Base-by-base conservation (phyloP, 1,140 invertebrate species). In the Adelges cooleyi region DNA sequence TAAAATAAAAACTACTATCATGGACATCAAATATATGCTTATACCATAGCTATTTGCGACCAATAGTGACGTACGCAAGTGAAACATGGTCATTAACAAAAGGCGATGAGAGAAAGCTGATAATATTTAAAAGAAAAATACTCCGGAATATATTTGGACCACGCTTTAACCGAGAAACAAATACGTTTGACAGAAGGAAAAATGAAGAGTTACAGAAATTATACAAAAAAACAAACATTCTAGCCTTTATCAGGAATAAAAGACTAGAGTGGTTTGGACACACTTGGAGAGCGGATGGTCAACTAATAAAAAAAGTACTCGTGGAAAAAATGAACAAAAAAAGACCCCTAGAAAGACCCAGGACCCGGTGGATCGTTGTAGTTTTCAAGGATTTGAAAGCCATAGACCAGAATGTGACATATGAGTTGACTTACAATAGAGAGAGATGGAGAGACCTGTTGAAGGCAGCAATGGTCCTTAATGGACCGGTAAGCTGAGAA, bases 191-290 rank as follows among this genome's bases (percentile, higher is more conserved):
- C 25, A 27, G 49, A 33, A 10, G 3, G 29, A 51, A 51, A 33
- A 51, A 33, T 51, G 0, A 33, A 18, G 49, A 33, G 8, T 10
- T 51, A 65, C 25, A 46, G 10, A 46, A 46, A 15, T 13, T 46
- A 52, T 52, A 38, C 27, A 38, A 74, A 76, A 74, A 75, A 15
- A 20, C 10, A 50, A 50, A 50, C 23, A 50, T 27, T 50, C 22
- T 27, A 10, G 29, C 25, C 13, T 29, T 51, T 29, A 29, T 33
- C 1, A 33, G 27, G n/a, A 51, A 51, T 51, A 29, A 33, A 51
- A 17, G 5, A 18, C 1, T 33, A 29, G 15, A 51, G n/a, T 51
- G 8, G 27, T 51, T 51, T 51, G 25, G 17, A 51, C n/a, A 51
- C 9, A 51, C 25, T 33, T 51, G n/a, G 27, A 51, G 15, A 33